phyloP scores from a whole-genome alignment of 2,797 vertebrate species.

The Discoglossus pictus region DNA sequence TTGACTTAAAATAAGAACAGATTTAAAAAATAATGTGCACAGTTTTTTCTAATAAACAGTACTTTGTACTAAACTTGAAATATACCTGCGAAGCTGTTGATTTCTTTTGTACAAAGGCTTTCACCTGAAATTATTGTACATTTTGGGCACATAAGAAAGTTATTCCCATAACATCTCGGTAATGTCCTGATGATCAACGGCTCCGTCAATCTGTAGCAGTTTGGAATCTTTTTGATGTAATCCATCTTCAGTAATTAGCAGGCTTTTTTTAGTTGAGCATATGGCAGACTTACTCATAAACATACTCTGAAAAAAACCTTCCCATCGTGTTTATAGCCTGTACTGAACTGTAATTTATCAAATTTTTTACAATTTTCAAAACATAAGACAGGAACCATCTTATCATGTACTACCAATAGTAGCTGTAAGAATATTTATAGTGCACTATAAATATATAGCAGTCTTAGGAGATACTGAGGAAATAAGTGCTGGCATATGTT shows the following conservation, averaged over 20 bases:
- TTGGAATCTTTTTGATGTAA: constrained; percentile 42
- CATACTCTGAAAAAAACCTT: constrained; percentile 52
- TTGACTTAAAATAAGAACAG: no score
- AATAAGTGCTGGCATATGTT: no score
- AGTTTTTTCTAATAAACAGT: no score
- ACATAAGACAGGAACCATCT: constrained; percentile 10
- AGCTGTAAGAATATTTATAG: no score
- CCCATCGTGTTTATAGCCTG: constrained; percentile 52
- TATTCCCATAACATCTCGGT: constrained; percentile 25
- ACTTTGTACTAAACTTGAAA: no score
- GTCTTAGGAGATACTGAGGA: no score
- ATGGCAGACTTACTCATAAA: constrained; percentile 58
- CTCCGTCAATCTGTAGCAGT: constrained; percentile 56
- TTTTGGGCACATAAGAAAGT: constrained; percentile 41
- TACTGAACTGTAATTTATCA: constrained; percentile 55
- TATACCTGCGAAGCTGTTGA: no score
- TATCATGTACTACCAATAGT: no score
- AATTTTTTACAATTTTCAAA: constrained; percentile 11
- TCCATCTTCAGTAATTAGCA: constrained; percentile 55
- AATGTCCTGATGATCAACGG: constrained; percentile 39
- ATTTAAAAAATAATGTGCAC: no score
- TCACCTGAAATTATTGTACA: constrained; percentile 34
- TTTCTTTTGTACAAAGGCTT: no score
- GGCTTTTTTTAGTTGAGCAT: constrained; percentile 54
- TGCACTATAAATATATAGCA: no score